Conservation (phyloP, 2,888 invertebrate species). For the Piscicola geometra region DNA sequence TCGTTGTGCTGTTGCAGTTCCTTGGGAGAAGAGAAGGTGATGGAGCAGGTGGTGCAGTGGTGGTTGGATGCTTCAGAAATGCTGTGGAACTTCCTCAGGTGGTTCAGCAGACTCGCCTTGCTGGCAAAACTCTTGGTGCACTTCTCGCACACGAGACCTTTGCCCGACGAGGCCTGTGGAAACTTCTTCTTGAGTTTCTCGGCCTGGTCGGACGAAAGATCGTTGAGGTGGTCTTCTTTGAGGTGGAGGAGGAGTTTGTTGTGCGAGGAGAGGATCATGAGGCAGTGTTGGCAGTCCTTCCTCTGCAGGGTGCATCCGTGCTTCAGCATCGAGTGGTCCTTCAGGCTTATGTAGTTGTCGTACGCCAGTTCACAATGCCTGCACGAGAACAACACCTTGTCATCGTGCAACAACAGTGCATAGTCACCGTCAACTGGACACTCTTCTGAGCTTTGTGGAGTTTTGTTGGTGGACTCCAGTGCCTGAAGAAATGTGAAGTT, state of each 20-base stretch:
- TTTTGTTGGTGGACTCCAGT: no score
- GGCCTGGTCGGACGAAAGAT: neutral
- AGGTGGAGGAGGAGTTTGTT: conserved; percentile 19
- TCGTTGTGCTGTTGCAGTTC: conserved; percentile 8
- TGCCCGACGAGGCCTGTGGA: neutral
- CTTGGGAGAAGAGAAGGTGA: conserved; percentile 5
- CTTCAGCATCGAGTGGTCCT: conserved; percentile 13
- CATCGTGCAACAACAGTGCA: neutral
- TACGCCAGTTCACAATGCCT: neutral
- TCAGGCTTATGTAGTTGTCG: conserved; percentile 24
- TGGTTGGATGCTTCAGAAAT: neutral
- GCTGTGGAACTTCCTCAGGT: conserved; percentile 1
- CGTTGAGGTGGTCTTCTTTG: conserved; percentile 15
- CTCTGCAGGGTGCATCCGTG: conserved; percentile 14
- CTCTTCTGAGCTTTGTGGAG: neutral
- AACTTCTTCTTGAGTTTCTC: conserved; percentile 4
- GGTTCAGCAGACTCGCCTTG: conserved; percentile 5
- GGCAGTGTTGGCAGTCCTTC: conserved; percentile 27
- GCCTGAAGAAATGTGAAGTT: neutral
- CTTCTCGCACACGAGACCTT: neutral
- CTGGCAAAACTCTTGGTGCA: conserved; percentile 6
- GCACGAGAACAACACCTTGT: conserved; percentile 15
- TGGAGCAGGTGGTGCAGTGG: neutral
- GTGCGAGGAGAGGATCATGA: neutral
- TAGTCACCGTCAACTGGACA: neutral